Conservation (phyloP, 1,140 invertebrate genomes). For the Drosophila parvula region DNA sequence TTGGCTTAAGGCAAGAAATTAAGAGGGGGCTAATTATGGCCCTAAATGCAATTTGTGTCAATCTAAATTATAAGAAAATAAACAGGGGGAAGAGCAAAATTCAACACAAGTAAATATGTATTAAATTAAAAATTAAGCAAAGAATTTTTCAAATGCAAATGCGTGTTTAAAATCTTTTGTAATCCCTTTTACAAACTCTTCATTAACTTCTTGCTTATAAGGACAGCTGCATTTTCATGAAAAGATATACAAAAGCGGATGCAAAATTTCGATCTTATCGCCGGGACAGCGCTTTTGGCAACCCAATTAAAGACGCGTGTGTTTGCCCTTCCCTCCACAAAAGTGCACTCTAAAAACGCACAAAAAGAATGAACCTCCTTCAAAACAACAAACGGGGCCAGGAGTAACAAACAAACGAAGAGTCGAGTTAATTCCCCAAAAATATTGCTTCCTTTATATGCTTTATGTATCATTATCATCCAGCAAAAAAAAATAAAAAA, state of each 20-base stretch:
- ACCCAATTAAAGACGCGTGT: constrained; percentile 65
- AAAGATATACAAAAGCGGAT: constrained; percentile 47
- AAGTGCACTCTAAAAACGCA: constrained; percentile 7
- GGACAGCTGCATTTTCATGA: constrained; percentile 34
- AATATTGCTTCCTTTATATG: constrained; percentile 59
- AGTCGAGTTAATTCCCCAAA: constrained; percentile 52
- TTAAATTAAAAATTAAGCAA: too few species aligned
- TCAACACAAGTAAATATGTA: too few species aligned
- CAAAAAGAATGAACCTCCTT: constrained; percentile 33
- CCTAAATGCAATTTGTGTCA: too few species aligned
- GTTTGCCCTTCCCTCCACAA: constrained; percentile 25
- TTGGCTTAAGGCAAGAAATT: background rate
- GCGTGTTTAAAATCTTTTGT: background rate
- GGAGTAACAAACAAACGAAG: constrained; percentile 46
- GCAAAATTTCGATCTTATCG: constrained; percentile 59
- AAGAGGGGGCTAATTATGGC: background rate
- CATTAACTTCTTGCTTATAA: background rate
- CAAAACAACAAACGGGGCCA: constrained; percentile 46
- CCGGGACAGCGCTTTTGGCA: constrained; percentile 32
- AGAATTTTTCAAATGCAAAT: too few species aligned
- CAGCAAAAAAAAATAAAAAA: constrained; percentile 9
- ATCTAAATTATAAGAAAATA: too few species aligned
- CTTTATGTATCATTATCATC: constrained; percentile 52
- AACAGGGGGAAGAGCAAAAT: too few species aligned
- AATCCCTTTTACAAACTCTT: background rate